Conservation (phyloP, 1,140 invertebrate species). For the Macrocentrus cingulum region DNA sequence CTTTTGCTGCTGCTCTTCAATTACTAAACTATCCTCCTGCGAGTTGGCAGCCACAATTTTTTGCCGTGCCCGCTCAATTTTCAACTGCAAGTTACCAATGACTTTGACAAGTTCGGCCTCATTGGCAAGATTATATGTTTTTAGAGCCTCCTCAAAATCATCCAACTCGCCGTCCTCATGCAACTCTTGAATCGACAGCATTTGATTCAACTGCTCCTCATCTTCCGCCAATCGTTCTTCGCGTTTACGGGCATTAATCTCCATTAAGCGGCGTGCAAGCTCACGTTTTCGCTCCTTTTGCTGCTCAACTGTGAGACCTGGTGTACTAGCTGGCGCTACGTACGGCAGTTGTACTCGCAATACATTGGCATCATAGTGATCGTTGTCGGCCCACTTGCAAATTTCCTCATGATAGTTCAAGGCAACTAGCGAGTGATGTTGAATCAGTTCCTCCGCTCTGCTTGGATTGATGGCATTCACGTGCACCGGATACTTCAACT, state of each 20-base stretch:
- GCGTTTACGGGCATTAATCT: constrained; percentile 83
- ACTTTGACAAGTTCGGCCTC: constrained; percentile 70
- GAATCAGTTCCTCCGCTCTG: constrained; percentile 84
- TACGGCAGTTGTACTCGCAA: constrained; percentile 84
- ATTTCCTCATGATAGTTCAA: constrained; percentile 79
- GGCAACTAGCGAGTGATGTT: constrained; percentile 77
- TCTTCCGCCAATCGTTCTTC: constrained; percentile 85
- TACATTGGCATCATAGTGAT: constrained; percentile 83
- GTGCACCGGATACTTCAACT: constrained; percentile 92
- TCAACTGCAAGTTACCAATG: constrained; percentile 71
- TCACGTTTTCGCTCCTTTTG: constrained; percentile 84
- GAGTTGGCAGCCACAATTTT: constrained; percentile 74
- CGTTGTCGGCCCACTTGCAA: constrained; percentile 75
- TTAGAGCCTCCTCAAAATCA: constrained; percentile 70
- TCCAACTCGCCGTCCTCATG: constrained; percentile 77
- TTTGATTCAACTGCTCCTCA: constrained; percentile 80
- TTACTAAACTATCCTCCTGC: constrained; percentile 65
- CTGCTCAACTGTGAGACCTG: constrained; percentile 71
- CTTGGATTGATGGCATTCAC: constrained; percentile 82
- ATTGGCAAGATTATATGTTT: constrained; percentile 63
- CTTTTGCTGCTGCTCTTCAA: constrained; percentile 62
- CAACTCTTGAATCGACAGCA: constrained; percentile 77
- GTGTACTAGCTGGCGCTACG: constrained; percentile 61
- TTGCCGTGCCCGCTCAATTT: constrained; percentile 78
- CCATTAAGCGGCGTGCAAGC: constrained; percentile 75